Evolutionary conservation across 2,797 vertebrate genomes (phyloP).

Genomic region (Streptopelia turtur): DNA sequence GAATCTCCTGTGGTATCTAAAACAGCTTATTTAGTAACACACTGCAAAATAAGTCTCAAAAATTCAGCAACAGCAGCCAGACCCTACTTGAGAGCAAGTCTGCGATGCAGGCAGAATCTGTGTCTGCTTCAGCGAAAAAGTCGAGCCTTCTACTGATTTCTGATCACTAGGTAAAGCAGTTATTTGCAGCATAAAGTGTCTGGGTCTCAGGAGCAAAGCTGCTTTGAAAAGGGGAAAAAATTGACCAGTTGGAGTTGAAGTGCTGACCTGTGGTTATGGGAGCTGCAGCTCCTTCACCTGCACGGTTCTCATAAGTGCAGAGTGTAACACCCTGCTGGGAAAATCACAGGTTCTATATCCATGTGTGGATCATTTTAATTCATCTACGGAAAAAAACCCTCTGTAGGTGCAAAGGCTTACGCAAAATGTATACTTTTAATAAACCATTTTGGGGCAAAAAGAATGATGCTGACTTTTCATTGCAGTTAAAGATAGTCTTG

Average conservation of each 20-base stretch:
- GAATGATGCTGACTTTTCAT: neutral
- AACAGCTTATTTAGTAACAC: neutral
- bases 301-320: neutral
- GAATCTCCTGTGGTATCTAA: neutral
- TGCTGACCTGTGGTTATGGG: neutral
- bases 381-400: neutral
- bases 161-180: neutral
- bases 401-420: neutral
- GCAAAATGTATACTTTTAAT: neutral
- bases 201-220: neutral
- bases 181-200: neutral
- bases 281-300: conserved; percentile 15
- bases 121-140: neutral
- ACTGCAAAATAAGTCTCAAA: neutral
- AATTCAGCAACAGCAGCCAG: neutral
- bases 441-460: neutral
- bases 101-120: neutral
- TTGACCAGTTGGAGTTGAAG: neutral
- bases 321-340: conserved; percentile 54
- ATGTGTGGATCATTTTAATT: conserved; percentile 14
- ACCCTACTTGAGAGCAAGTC: neutral
- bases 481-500: neutral
- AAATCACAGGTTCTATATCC: conserved; percentile 41
- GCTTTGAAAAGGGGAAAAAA: neutral
- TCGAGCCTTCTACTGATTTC: neutral